Evolutionary conservation across 2,797 vertebrate genomes (phyloP).

Genomic region (Lithobates pipiens): DNA sequence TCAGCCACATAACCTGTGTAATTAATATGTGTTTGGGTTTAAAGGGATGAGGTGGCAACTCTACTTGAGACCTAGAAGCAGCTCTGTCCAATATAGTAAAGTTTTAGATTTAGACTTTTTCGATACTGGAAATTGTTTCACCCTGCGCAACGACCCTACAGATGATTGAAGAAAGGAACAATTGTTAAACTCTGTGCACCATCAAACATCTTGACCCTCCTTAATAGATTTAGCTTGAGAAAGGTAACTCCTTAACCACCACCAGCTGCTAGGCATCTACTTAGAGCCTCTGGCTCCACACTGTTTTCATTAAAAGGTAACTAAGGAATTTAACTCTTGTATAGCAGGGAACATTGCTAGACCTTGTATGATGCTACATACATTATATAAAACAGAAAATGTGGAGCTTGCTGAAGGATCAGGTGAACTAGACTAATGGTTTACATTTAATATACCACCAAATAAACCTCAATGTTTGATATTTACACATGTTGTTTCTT

Average conservation of each 20-base stretch:
- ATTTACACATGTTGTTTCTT: not conserved
- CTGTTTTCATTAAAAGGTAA: conserved; percentile 66
- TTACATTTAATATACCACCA: conserved; percentile 29
- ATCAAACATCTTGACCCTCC: conserved; percentile 59
- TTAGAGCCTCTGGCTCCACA: conserved; percentile 61
- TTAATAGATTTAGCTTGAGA: conserved; percentile 64
- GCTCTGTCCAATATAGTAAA: not conserved
- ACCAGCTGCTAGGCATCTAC: conserved; percentile 67
- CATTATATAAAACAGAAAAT: conserved; percentile 14
- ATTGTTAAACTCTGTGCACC: conserved; percentile 36
- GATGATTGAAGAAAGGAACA: conserved; percentile 17
- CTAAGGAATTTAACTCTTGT: conserved; percentile 66
- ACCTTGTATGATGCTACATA: conserved; percentile 1
- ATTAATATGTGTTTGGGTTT: no score
- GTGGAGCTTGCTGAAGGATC: conserved; percentile 18
- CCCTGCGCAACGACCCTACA: conserved; percentile 25
- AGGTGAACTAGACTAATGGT: conserved; percentile 18
- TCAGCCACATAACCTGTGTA: no score
- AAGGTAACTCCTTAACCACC: conserved; percentile 63
- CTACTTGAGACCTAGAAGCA: no score
- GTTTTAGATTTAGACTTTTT: conserved; percentile 22
- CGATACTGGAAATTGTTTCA: conserved; percentile 37
- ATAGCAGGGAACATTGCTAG: conserved; percentile 17
- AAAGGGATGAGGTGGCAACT: no score
- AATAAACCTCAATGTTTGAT: conserved; percentile 21